These are phyloP conservation scores for Cochlearius cochlearius DNA, from an alignment of 2,113 vertebrate genomes.

Conservation along the genomic window DNA sequence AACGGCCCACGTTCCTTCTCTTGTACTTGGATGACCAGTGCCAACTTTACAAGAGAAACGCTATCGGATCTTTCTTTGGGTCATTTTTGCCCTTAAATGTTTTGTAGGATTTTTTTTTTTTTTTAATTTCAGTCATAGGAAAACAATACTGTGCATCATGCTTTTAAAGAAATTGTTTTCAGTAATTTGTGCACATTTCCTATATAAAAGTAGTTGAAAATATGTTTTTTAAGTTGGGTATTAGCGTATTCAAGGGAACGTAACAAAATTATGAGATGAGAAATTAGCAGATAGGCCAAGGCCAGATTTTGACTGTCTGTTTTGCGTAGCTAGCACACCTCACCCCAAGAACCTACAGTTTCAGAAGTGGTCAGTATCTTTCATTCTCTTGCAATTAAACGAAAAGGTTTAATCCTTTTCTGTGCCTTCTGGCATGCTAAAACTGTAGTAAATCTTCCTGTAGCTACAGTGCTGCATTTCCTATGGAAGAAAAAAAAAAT, in stretches of 20 bases:
- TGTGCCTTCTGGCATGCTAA: background rate
- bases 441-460: background rate
- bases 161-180: background rate
- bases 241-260: background rate
- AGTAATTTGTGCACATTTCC: background rate
- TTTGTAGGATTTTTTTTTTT: background rate
- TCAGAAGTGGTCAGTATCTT: background rate
- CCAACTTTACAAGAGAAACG: background rate
- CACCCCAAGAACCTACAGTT: background rate
- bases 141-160: background rate
- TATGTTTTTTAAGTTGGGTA: background rate
- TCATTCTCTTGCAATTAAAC: background rate
- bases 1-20: constrained; percentile 3
- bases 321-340: background rate
- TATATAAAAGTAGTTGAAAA: background rate
- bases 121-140: background rate
- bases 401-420: background rate
- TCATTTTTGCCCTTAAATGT: background rate
- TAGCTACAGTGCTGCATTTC: constrained; percentile 19
- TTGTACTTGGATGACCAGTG: background rate
- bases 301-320: background rate
- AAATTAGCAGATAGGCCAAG: background rate
- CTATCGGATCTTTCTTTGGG: background rate
- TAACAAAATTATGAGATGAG: background rate
- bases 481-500: background rate